A percentile compares a stretch with the other conserved stretches of the same genome.
phyloP scores from a whole-genome alignment of 2,113 vertebrate species.

The Bos javanicus region DNA sequence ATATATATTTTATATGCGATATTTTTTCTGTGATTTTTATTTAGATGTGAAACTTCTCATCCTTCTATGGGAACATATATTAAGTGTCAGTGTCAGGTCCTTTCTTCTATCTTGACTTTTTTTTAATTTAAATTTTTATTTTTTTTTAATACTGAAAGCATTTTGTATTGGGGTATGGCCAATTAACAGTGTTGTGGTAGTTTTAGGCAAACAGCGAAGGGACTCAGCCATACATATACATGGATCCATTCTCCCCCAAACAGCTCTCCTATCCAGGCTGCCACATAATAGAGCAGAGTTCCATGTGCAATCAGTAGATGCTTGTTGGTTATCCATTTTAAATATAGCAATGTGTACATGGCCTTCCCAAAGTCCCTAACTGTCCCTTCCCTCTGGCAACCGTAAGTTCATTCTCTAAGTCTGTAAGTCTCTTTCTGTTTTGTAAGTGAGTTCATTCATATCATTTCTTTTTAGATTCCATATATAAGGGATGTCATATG shows the following conservation, averaged over 20 bases:
- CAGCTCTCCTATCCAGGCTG: not conserved
- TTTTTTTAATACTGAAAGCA: not conserved
- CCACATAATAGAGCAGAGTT: not conserved
- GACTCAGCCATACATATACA: not conserved
- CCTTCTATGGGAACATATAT: not conserved
- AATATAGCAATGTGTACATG: not conserved
- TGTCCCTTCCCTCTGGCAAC: not conserved
- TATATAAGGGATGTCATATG: not conserved
- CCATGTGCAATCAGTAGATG: not conserved
- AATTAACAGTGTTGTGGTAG: not conserved
- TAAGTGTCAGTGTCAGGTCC: not conserved
- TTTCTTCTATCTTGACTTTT: not conserved
- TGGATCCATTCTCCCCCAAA: not conserved
- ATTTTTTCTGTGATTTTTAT: not conserved
- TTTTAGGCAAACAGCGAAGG: not conserved
- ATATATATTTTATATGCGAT: not conserved
- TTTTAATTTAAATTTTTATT: not conserved
- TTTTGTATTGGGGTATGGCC: not conserved
- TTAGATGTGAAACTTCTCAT: not conserved
- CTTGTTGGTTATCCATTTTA: not conserved
- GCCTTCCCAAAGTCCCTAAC: not conserved
- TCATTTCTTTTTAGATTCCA: not conserved
- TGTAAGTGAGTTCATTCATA: not conserved
- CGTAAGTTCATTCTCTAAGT: not conserved
- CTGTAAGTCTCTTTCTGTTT: not conserved